Evolutionary conservation across 1,140 invertebrate genomes (phyloP), one percentile per base, ranked within the genome.

Genomic region (Euschistus heros): DNA sequence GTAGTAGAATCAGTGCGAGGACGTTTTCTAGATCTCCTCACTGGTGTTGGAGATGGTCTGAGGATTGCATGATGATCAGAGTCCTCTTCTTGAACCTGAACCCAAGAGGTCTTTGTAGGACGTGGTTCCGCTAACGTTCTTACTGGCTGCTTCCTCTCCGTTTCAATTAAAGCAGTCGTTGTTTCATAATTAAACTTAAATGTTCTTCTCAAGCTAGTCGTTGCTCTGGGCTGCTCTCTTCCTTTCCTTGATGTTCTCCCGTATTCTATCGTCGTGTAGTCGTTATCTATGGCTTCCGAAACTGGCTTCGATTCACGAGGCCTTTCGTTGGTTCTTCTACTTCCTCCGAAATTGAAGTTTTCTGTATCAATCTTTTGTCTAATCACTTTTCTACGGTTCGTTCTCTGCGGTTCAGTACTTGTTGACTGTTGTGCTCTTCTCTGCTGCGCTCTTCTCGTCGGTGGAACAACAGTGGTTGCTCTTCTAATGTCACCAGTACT

Each of bases 211-310:
- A 27, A 24, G 15, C 54, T 57, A 17, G 59, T 44, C 22, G 59
- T 42, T 8, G n/a, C 33, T 61, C 30, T 61, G 27, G 59, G 59
- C 24, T 61, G 42, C 6, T 30, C 33, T 26, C 59, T 61, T 14
- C 8, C 59, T 7, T 14, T 5, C 18, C 26, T 44, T 0, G 59
- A 42, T 20, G 42, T 20, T 30, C 17, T 22, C 18, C 55, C 42
- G 26, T 65, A 65, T 27, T 57, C 64, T 14, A 47, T 17, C 18
- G 64, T 65, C 22, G 64, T 65, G 10, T 59, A 20, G 22, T 65
- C 64, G 17, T 59, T 33, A 22, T 65, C 52, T 15, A 65, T 59
- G 18, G 18, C 30, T 60, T 65, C 64, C 3, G 54, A 54, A 4
- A 65, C 64, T 5, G 64, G 64, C 24, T 65, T 65, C 4, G 18